These are phyloP conservation scores for Craterocephalus amniculus DNA, from an alignment of 2,797 vertebrate genomes.

Conservation along the genomic window DNA sequence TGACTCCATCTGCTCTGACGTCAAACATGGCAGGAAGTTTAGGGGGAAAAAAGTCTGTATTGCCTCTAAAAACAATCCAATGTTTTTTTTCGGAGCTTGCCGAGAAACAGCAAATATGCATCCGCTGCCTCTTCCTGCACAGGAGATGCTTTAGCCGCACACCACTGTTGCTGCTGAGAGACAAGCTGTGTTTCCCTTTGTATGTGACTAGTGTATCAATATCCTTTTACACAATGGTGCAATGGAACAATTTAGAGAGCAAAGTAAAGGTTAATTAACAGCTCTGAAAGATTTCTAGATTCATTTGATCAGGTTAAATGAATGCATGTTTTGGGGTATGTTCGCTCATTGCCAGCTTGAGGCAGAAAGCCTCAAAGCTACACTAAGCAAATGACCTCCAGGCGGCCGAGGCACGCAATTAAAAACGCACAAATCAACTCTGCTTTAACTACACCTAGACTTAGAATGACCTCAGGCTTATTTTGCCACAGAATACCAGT, in stretches of 20 bases:
- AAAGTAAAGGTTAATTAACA: background rate
- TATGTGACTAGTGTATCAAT: slow-evolving; percentile 39
- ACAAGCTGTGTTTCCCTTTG: slow-evolving; percentile 65
- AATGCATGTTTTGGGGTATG: slow-evolving; percentile 33
- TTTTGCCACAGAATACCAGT: slow-evolving; percentile 17
- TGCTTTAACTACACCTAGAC: background rate
- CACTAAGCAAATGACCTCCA: slow-evolving; percentile 51
- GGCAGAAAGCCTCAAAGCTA: slow-evolving; percentile 49
- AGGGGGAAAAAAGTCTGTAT: background rate
- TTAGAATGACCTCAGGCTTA: slow-evolving; percentile 4
- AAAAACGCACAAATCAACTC: slow-evolving; percentile 1
- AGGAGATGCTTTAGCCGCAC: slow-evolving; percentile 52
- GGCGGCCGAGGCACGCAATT: slow-evolving; percentile 6
- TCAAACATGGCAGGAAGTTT: background rate
- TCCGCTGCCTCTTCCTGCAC: slow-evolving; percentile 10
- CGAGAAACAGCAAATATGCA: background rate
- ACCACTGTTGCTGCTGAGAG: slow-evolving; percentile 73
- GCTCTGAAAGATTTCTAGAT: background rate
- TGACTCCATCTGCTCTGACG: background rate
- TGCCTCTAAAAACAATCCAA: background rate
- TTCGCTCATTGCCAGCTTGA: slow-evolving; percentile 48
- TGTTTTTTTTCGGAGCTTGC: background rate
- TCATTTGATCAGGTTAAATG: slow-evolving; percentile 18
- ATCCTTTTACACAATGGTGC: slow-evolving; percentile 39
- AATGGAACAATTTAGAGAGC: slow-evolving; percentile 33